Evolutionary conservation across 2,888 invertebrate species (phyloP), one percentile per base, ranked within the genome.

Genomic region (Microctonus brassicae): DNA sequence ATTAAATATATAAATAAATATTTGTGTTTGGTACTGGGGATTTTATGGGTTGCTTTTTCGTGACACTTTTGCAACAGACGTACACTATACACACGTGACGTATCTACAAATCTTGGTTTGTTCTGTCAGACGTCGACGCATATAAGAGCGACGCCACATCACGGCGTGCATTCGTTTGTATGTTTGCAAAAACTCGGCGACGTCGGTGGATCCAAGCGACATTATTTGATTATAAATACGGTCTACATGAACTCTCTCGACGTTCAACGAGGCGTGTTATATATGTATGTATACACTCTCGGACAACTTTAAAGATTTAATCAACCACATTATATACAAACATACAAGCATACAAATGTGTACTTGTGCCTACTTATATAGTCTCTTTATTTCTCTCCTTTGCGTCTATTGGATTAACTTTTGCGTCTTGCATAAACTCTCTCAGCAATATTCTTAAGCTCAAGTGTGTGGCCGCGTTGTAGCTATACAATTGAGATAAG

Each of bases 401-500:
- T 68, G 39, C 22, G 33, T 11, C 57, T 63, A 72, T 72, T 72
- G 24, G 69, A 72, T 62, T 72, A 72, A 68, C 68, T 72, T 29
- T n/a, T 52, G 57, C 60, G 36, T 52, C 60, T 42, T 72, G 60
- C 36, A 47, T 36, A 62, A 53, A 62, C 52, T 52, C 57, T 68
- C 70, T 73, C 68, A 57, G 68, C 53, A n/a, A n/a, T n/a, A n/a
- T 57, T 57, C 65, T 62, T 47, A 62, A 69, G 73, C 72, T 77
- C 77, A 74, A 78, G 77, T 77, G 42, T 66, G 73, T 73, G 62
- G 68, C 75, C 73, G 69, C 66, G 62, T 55, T 42, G 52, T 71
- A 66, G 72, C 69, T 71, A 75, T 76, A 73, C 74, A 74, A 70
- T 47, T 47, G 57, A 76, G 78, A 78, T 78, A 78, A 78, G 75